These are phyloP conservation scores for Melanogrammus aeglefinus DNA, from an alignment of 2,797 vertebrate species.

Conservation along the genomic window DNA sequence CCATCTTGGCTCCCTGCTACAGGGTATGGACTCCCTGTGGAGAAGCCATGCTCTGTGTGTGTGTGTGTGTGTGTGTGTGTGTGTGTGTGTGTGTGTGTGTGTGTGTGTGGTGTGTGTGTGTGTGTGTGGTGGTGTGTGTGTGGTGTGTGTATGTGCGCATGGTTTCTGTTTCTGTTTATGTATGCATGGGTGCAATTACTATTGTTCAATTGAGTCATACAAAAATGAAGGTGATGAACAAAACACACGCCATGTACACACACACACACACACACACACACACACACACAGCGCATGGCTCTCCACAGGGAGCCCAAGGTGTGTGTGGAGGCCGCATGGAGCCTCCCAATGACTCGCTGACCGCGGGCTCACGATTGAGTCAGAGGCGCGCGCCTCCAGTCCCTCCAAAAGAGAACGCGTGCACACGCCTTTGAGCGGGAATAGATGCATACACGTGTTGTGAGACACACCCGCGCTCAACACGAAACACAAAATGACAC, in stretches of 20 bases:
- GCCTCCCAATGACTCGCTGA: constrained; percentile 49
- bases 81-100: constrained; percentile 33
- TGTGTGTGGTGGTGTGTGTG: no score
- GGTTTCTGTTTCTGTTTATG: background rate
- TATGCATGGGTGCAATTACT: constrained; percentile 46
- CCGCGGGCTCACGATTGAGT: constrained; percentile 64
- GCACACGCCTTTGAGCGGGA: background rate
- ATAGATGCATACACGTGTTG: no score
- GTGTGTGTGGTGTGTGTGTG: no score
- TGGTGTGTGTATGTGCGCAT: no score
- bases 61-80: constrained; percentile 30
- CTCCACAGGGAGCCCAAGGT: constrained; percentile 54
- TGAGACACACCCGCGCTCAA: background rate
- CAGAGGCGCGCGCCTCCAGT: constrained; percentile 45
- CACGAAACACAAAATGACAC: background rate
- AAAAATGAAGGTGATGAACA: constrained; percentile 29
- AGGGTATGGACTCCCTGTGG: constrained; percentile 51
- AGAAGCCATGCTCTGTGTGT: constrained; percentile 40
- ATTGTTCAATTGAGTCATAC: constrained; percentile 51
- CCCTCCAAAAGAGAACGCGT: background rate
- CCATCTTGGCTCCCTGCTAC: constrained; percentile 60
- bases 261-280: constrained; percentile 22
- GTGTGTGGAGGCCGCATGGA: constrained; percentile 57
- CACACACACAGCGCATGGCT: constrained; percentile 6
- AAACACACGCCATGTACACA: constrained; percentile 19